A percentile compares a stretch with the other conserved stretches of the same genome.
phyloP scores from a whole-genome alignment of 2,888 invertebrate species.

The Heliconius sara region DNA sequence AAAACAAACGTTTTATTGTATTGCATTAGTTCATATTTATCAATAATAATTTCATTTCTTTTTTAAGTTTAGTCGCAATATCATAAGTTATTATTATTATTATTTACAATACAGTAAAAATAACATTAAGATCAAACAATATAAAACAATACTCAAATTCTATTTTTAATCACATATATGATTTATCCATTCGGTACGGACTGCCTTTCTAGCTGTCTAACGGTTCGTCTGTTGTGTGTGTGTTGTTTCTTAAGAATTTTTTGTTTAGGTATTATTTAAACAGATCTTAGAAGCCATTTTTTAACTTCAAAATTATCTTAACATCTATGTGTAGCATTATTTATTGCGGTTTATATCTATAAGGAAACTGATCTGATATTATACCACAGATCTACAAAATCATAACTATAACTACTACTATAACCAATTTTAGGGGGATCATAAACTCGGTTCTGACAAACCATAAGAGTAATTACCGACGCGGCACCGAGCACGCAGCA shows the following conservation, averaged over 20 bases:
- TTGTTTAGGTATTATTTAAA: too few species aligned
- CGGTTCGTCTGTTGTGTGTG: background rate
- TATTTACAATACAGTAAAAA: background rate
- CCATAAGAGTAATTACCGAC: conserved; percentile 49
- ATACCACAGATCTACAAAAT: background rate
- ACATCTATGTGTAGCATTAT: background rate
- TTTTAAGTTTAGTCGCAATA: background rate
- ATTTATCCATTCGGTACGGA: background rate
- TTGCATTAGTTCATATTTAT: conserved; percentile 29
- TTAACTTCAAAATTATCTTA: too few species aligned
- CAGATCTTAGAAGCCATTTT: too few species aligned
- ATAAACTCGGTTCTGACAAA: conserved; percentile 31
- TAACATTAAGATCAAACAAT: background rate
- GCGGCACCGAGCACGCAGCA: conserved; percentile 53
- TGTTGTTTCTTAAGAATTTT: too few species aligned
- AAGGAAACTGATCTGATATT: background rate
- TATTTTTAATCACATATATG: background rate
- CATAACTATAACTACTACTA: background rate
- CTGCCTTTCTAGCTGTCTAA: background rate
- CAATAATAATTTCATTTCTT: conserved; percentile 4
- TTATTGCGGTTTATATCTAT: background rate
- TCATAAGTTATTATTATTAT: background rate
- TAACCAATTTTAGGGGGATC: conserved; percentile 20
- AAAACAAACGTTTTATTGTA: conserved; percentile 38
- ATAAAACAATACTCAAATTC: background rate